Base-by-base conservation (phyloP, 2,888 invertebrate species). In the Entomobrya proxima region DNA sequence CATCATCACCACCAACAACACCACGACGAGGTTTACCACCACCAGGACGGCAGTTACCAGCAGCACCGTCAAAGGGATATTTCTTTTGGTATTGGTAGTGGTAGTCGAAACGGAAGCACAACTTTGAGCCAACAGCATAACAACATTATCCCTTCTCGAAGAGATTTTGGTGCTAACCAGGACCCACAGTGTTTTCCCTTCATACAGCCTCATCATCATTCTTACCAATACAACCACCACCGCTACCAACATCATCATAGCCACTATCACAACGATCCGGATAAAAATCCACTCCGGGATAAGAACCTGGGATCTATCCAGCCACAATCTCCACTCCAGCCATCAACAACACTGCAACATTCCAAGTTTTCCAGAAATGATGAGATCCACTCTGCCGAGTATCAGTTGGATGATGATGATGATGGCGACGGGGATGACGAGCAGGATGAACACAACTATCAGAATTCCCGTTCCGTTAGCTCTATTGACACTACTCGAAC, bases 241-340 rank as follows among this genome's bases (percentile, higher is more conserved):
- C n/a, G 24, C 44, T 79, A 84, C 37, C 78, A 61, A 21, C 72
- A 64, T 52, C 67, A 81, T 47, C 67, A 47, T 47, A 52, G 58
- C 77, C 58, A 75, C 64, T 55, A 80, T 75, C 85, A 85, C 32
- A 64, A 85, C 55, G 80, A 79, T 74, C 85, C 64, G 75, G 85
- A 80, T 75, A 79, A 85, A 74, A 75, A 85, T 85, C 85, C 79
- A 79, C 79, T 75, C 55, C 85, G 76, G 80, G 76, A 85, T 74
- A 85, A 85, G 85, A 72, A 84, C 77, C 44, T 69, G 32, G 78
- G 78, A 78, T 78, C 55, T 78, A 24, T 50, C 1, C 78, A 47
- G 40, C 85, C 85, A 61, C 72, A 76, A 82, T 82, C 82, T 52
- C 76, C 77, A 84, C 69, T 69, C 69, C 44, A 52, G 69, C 58